Conservation (phyloP, 1,140 invertebrate species). For the Rhagoletis pomonella region DNA sequence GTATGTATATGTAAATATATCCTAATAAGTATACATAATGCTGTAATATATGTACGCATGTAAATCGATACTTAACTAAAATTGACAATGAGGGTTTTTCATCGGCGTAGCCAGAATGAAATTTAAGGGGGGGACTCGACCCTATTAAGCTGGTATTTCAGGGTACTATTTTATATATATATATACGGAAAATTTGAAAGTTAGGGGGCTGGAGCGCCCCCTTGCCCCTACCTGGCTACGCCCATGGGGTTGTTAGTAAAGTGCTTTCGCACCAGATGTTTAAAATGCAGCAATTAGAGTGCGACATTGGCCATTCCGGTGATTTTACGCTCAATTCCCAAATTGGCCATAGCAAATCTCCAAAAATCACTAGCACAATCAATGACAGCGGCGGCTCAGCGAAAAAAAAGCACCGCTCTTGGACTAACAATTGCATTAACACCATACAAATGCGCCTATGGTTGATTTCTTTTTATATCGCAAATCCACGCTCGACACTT, state of each 20-base stretch:
- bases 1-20: too few species aligned
- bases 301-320: not conserved
- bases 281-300: slow-evolving; percentile 6
- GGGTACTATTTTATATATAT: too few species aligned
- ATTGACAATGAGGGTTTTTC: too few species aligned
- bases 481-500: not conserved
- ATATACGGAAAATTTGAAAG: too few species aligned
- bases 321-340: not conserved
- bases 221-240: too few species aligned
- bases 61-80: too few species aligned
- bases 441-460: not conserved
- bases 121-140: too few species aligned
- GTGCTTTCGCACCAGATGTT: not conserved
- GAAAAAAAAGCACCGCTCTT: not conserved
- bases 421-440: slow-evolving; percentile 2
- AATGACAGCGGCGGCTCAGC: not conserved
- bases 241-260: not conserved
- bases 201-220: too few species aligned
- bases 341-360: not conserved
- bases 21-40: too few species aligned
- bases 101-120: too few species aligned
- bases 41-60: too few species aligned
- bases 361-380: not conserved
- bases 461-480: not conserved
- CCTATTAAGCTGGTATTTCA: too few species aligned